A percentile compares a stretch with the other conserved stretches of the same genome.
These are phyloP conservation scores for Autographa pulchrina DNA, from an alignment of 2,888 invertebrate species.

Conservation along the genomic window DNA sequence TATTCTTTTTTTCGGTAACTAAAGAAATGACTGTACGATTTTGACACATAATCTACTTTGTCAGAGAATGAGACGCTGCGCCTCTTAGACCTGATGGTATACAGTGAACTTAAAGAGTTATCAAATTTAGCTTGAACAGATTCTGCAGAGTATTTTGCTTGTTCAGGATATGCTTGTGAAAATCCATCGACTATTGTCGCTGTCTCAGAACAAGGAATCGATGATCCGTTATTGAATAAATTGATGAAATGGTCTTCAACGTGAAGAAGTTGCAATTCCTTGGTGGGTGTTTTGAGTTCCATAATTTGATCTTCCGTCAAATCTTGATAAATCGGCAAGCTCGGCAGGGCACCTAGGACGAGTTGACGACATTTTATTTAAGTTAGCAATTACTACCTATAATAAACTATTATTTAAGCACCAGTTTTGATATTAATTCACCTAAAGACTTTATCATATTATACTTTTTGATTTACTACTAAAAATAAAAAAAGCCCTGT, in stretches of 20 bases:
- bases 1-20: slow-evolving; percentile 25
- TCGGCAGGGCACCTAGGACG: slow-evolving; percentile 80
- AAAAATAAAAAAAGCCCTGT: slow-evolving; percentile 34
- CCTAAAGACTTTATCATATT: slow-evolving; percentile 10
- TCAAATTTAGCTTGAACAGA: slow-evolving; percentile 38
- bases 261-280: slow-evolving; percentile 49
- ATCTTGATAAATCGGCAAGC: slow-evolving; percentile 74
- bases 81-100: slow-evolving; percentile 59
- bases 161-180: slow-evolving; percentile 48
- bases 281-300: slow-evolving; percentile 53
- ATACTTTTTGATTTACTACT: too few species aligned
- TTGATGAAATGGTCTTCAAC: slow-evolving; percentile 43
- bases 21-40: slow-evolving; percentile 43
- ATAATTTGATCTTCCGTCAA: slow-evolving; percentile 69
- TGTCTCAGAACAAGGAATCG: slow-evolving; percentile 43
- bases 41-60: slow-evolving; percentile 57
- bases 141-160: slow-evolving; percentile 41
- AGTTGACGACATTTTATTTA: slow-evolving; percentile 72
- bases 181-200: slow-evolving; percentile 50
- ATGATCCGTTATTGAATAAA: slow-evolving; percentile 36
- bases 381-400: slow-evolving; percentile 42
- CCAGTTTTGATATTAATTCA: slow-evolving; percentile 34
- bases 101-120: slow-evolving; percentile 54
- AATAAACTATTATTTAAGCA: slow-evolving; percentile 30
- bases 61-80: slow-evolving; percentile 65